phyloP scores from a whole-genome alignment of 2,797 vertebrate genomes.

The Enteromius mattozi region DNA sequence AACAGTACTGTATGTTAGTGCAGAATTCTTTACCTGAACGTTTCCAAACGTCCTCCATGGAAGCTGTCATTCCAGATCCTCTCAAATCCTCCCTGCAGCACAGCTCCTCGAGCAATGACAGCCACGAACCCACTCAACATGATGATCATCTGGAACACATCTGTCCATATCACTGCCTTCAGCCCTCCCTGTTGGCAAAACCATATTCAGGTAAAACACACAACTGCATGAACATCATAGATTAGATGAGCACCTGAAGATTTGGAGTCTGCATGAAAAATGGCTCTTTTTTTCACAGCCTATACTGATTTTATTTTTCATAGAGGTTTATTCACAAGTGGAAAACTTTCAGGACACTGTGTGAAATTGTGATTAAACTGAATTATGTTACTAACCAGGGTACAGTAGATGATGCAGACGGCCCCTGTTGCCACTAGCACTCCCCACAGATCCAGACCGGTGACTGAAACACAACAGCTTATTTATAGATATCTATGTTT shows the following conservation, averaged over 20 bases:
- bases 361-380: background rate
- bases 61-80: conserved; percentile 77
- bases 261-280: background rate
- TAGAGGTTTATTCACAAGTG: background rate
- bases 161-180: conserved; percentile 88
- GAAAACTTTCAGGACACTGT: background rate
- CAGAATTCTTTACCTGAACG: conserved; percentile 73
- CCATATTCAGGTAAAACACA: background rate
- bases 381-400: conserved; percentile 76
- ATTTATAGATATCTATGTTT: background rate
- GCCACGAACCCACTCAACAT: conserved; percentile 83
- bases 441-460: conserved; percentile 83
- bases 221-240: background rate
- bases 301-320: background rate
- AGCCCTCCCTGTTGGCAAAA: conserved; percentile 77
- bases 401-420: conserved; percentile 84
- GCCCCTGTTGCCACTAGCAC: conserved; percentile 81
- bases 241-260: background rate
- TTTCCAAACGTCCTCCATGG: conserved; percentile 73
- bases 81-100: conserved; percentile 75
- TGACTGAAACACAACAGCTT: conserved; percentile 70
- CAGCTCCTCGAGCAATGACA: conserved; percentile 77
- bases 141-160: conserved; percentile 83
- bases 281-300: background rate
- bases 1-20: background rate